Evolutionary conservation across 2,113 vertebrate genomes (phyloP).

Genomic region (Trogon melanurus): DNA sequence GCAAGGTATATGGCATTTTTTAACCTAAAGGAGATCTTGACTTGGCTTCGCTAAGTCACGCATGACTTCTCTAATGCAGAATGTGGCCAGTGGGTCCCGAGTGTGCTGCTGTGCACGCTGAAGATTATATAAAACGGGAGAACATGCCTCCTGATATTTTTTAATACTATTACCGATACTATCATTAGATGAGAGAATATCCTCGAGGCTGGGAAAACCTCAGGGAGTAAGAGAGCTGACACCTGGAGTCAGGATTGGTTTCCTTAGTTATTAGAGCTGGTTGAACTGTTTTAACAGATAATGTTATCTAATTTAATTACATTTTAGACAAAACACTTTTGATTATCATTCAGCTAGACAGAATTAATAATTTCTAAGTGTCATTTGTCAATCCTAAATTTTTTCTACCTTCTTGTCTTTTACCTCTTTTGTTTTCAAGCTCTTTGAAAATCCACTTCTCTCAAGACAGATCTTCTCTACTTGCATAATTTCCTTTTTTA

Average conservation of each 20-base stretch:
- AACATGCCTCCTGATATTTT: background rate
- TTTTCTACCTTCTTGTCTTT: background rate
- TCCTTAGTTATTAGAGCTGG: background rate
- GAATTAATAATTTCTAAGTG: slow-evolving; percentile 10
- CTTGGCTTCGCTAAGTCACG: background rate
- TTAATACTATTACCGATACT: background rate
- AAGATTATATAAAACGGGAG: background rate
- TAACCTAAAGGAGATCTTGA: slow-evolving; percentile 2
- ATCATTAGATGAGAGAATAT: slow-evolving; percentile 40
- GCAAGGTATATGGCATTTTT: background rate
- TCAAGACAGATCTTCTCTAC: background rate
- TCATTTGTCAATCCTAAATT: background rate
- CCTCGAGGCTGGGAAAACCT: background rate
- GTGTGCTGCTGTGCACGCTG: background rate
- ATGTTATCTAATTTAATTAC: slow-evolving; percentile 40
- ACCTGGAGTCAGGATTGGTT: slow-evolving; percentile 15
- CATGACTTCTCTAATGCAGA: background rate
- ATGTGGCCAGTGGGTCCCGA: background rate
- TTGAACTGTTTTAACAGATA: slow-evolving; percentile 31
- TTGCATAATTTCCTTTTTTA: background rate
- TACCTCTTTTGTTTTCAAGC: background rate
- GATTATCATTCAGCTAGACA: background rate
- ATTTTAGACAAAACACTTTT: slow-evolving; percentile 15
- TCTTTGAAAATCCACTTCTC: background rate
- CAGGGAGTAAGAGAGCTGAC: background rate